Evolutionary conservation across 1,140 invertebrate genomes (phyloP).

Genomic region (Meteorus sp.): DNA sequence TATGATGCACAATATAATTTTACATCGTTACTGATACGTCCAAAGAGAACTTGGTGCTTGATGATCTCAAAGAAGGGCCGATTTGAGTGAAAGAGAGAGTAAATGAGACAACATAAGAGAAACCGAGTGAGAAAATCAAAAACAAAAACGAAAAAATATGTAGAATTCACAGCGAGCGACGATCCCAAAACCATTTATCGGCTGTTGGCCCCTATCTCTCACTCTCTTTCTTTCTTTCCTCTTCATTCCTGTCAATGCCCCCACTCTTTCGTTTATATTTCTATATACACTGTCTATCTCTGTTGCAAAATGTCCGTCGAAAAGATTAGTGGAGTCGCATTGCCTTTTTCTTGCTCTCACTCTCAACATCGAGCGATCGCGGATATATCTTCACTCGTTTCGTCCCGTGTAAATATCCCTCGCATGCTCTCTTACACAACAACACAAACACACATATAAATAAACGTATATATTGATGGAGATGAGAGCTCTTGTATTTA

Average conservation of each 20-base stretch:
- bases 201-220: constrained; percentile 48
- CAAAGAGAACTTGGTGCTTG: too few species aligned
- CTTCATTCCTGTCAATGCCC: too few species aligned
- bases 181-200: constrained; percentile 55
- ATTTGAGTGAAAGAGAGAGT: background rate
- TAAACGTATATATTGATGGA: too few species aligned
- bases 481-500: too few species aligned
- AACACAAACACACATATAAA: constrained; percentile 32
- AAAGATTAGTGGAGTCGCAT: constrained; percentile 46
- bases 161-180: constrained; percentile 34
- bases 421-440: background rate
- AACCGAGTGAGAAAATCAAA: background rate
- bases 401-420: constrained; percentile 5
- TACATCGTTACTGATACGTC: too few species aligned
- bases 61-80: too few species aligned
- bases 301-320: constrained; percentile 37
- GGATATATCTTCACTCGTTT: constrained; percentile 11
- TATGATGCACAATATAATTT: too few species aligned
- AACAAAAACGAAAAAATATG: too few species aligned
- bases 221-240: too few species aligned
- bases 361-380: background rate
- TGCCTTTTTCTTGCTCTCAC: constrained; percentile 21
- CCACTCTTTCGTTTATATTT: too few species aligned
- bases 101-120: background rate
- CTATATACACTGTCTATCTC: too few species aligned